phyloP scores from a whole-genome alignment of 2,797 vertebrate genomes.

The Gymnothorax reevesii region DNA sequence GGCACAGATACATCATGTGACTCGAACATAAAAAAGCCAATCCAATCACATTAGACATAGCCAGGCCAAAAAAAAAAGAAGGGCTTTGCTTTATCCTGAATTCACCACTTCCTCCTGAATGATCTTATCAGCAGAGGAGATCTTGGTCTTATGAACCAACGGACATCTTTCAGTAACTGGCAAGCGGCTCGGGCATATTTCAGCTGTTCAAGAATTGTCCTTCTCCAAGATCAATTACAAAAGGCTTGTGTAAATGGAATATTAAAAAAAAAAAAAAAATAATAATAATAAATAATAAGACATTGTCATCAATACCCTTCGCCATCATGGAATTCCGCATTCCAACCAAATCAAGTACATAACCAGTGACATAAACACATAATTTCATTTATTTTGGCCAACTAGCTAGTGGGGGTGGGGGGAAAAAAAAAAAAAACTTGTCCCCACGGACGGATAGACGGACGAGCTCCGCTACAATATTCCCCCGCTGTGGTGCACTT shows the following conservation, averaged over 20 bases:
- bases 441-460: too few relatives aligned
- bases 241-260: background rate
- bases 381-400: too few relatives aligned
- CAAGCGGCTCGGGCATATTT: background rate
- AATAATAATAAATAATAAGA: too few relatives aligned
- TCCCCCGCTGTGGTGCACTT: too few relatives aligned
- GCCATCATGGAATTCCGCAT: too few relatives aligned
- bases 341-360: too few relatives aligned
- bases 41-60: constrained; percentile 70
- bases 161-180: background rate
- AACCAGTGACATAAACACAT: too few relatives aligned
- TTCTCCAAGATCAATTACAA: background rate
- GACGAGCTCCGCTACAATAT: too few relatives aligned
- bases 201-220: background rate
- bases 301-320: too few relatives aligned
- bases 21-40: constrained; percentile 21
- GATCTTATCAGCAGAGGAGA: constrained; percentile 64
- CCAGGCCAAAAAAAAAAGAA: constrained; percentile 61
- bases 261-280: background rate
- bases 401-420: too few relatives aligned
- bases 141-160: background rate
- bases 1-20: too few relatives aligned
- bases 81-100: constrained; percentile 66
- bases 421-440: too few relatives aligned
- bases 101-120: constrained; percentile 69